These are phyloP conservation scores for Aphelenchoides fujianensis DNA, from an alignment of 1,140 invertebrate genomes.

Conservation along the genomic window DNA sequence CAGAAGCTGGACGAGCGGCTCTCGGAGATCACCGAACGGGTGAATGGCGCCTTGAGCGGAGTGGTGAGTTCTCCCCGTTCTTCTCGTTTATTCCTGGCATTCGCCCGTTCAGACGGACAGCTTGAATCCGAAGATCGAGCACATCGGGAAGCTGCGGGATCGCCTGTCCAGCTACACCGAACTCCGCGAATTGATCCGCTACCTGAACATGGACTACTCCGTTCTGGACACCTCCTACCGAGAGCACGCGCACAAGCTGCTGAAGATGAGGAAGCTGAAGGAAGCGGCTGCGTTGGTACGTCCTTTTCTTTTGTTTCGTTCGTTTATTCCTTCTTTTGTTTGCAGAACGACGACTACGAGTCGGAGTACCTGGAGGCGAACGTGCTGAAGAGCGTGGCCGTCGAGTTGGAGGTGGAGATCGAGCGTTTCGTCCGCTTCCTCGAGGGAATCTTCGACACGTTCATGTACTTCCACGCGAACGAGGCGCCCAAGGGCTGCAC, in stretches of 20 bases:
- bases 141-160: background rate
- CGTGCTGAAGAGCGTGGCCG: background rate
- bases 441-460: slow-evolving; percentile 7
- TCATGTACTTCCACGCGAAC: background rate
- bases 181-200: slow-evolving; percentile 3
- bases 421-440: slow-evolving; percentile 9
- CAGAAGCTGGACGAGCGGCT: slow-evolving; percentile 7
- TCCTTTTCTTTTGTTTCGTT: background rate
- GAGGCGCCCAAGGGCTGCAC: no score
- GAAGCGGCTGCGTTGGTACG: background rate
- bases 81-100: background rate
- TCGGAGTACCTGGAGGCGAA: background rate
- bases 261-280: slow-evolving; percentile 5
- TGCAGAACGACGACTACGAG: slow-evolving; percentile 13
- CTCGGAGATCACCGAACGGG: background rate
- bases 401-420: slow-evolving; percentile 15
- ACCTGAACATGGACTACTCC: slow-evolving; percentile 18
- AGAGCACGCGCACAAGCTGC: background rate
- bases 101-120: background rate
- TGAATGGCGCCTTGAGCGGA: slow-evolving; percentile 3
- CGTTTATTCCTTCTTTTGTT: background rate
- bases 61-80: slow-evolving; percentile 7
- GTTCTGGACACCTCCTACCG: background rate
- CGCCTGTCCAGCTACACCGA: slow-evolving; percentile 8
- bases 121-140: background rate